Conservation (phyloP, 2,113 vertebrate species). For the Delphinapterus leucas region DNA sequence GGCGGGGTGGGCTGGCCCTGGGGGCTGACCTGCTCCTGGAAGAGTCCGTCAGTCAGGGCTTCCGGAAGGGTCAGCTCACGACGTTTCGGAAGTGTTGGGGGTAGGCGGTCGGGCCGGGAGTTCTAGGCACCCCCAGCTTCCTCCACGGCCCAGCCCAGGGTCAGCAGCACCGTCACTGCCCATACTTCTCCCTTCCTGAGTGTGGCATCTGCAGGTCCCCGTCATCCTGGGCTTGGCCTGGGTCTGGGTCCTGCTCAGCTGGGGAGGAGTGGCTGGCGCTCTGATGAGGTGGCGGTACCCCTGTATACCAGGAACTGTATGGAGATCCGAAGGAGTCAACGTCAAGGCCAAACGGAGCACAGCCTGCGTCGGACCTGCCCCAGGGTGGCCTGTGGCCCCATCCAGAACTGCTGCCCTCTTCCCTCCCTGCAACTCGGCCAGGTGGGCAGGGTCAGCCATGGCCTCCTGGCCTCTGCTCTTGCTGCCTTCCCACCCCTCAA, state of each 20-base stretch:
- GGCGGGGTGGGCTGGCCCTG: accelerated
- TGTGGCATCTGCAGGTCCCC: not conserved
- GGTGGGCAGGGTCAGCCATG: not conserved
- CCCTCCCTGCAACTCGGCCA: not conserved
- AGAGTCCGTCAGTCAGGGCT: not conserved
- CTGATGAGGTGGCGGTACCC: accelerated
- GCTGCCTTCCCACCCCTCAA: accelerated
- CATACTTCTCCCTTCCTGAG: not conserved
- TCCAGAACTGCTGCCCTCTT: not conserved
- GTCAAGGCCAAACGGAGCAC: constrained; percentile 72
- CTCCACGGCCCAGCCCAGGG: not conserved
- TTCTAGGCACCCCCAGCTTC: not conserved
- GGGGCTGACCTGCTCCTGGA: not conserved
- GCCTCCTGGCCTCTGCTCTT: not conserved
- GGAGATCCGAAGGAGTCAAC: constrained; percentile 74
- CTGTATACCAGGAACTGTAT: constrained; percentile 82
- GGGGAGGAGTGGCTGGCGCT: constrained; percentile 76
- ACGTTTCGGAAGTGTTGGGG: accelerated
- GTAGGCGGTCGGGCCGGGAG: not conserved
- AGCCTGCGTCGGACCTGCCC: not conserved
- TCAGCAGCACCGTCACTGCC: accelerated
- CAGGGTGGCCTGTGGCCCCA: accelerated
- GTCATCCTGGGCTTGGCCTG: not conserved
- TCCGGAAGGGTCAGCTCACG: not conserved
- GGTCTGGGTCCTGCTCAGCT: constrained; percentile 63